phyloP scores from a whole-genome alignment of 2,797 vertebrate species.

The Sebastolobus altivelis region DNA sequence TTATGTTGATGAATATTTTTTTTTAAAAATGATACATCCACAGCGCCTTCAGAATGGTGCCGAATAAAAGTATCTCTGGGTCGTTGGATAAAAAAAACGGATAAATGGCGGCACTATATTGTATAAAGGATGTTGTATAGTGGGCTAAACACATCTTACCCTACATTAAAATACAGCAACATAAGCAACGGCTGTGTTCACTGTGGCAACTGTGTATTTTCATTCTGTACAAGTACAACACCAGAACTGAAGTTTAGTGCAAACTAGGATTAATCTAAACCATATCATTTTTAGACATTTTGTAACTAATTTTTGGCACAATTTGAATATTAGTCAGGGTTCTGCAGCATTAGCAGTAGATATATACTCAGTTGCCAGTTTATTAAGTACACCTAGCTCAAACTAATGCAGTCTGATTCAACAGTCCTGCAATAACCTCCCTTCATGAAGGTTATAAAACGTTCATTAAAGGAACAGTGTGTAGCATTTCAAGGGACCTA shows the following conservation, averaged over 20 bases:
- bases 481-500: too few relatives aligned
- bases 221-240: slow-evolving; percentile 6
- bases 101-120: too few relatives aligned
- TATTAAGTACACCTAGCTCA: background rate
- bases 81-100: too few relatives aligned
- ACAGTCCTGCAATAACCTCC: background rate
- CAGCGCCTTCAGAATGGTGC: too few relatives aligned
- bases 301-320: background rate
- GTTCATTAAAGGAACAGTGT: too few relatives aligned
- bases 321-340: background rate
- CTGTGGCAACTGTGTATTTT: background rate
- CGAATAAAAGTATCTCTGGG: too few relatives aligned
- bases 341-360: background rate
- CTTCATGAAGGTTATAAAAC: background rate
- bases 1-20: too few relatives aligned
- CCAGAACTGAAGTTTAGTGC: background rate
- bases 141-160: background rate
- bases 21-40: too few relatives aligned
- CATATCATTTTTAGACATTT: background rate
- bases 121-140: background rate
- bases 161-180: background rate
- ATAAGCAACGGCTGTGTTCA: background rate
- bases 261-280: background rate
- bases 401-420: background rate
- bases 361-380: background rate